A percentile compares a stretch with the other conserved stretches of the same genome.
These are phyloP conservation scores for Sylvicola fuscatus DNA, from an alignment of 2,888 invertebrate species.

Conservation along the genomic window DNA sequence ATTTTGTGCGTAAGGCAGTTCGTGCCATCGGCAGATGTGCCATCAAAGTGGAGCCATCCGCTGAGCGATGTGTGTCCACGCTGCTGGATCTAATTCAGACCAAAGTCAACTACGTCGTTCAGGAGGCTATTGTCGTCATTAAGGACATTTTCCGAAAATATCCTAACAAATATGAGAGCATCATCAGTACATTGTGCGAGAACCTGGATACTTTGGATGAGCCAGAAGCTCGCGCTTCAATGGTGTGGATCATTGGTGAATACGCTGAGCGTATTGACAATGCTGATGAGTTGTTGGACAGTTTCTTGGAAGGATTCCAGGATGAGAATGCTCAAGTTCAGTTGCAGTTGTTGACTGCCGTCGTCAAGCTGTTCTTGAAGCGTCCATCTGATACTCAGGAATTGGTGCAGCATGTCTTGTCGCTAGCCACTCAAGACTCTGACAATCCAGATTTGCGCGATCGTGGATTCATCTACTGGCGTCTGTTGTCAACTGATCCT, in stretches of 20 bases:
- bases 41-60: slow-evolving; percentile 94
- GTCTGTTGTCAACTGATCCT: slow-evolving; percentile 93
- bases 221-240: slow-evolving; percentile 95
- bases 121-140: slow-evolving; percentile 98
- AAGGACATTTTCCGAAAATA: slow-evolving; percentile 96
- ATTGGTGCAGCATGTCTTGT: slow-evolving; percentile 87
- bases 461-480: slow-evolving; percentile 99
- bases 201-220: slow-evolving; percentile 97
- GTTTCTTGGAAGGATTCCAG: slow-evolving; percentile 94
- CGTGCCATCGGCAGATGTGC: slow-evolving; percentile 97
- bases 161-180: slow-evolving; percentile 99
- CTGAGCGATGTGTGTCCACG: slow-evolving; percentile 95
- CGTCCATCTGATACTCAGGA: slow-evolving; percentile 97
- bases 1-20: slow-evolving; percentile 97
- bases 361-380: slow-evolving; percentile 95
- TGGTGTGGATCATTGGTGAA: slow-evolving; percentile 93
- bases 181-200: slow-evolving; percentile 96
- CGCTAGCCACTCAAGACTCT: slow-evolving; percentile 74
- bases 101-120: slow-evolving; percentile 98
- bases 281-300: slow-evolving; percentile 93
- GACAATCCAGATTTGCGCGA: slow-evolving; percentile 98
- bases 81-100: slow-evolving; percentile 95
- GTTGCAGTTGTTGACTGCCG: slow-evolving; percentile 89
- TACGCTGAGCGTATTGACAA: slow-evolving; percentile 99
- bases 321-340: slow-evolving; percentile 96